Conservation (phyloP, 2,113 vertebrate genomes). For the Stegostoma tigrinum region DNA sequence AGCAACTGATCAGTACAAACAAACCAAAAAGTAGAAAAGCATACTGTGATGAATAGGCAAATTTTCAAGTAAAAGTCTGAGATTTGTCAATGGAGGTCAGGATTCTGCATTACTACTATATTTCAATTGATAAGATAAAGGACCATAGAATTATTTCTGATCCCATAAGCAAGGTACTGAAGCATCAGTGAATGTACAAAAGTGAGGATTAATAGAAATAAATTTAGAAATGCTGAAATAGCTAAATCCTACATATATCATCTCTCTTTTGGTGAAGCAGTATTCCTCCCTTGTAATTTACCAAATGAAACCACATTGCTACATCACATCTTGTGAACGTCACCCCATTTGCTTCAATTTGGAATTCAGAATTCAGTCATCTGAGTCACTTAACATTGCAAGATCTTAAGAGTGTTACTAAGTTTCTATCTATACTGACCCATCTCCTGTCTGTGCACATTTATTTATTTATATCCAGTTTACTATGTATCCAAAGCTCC, state of each 20-base stretch:
- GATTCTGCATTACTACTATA: neutral
- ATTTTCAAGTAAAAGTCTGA: neutral
- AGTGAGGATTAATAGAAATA: neutral
- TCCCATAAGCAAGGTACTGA: neutral
- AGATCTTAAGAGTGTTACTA: neutral
- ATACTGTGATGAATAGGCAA: neutral
- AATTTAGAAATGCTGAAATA: neutral
- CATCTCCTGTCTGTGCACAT: neutral
- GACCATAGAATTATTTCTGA: neutral
- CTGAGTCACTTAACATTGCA: neutral
- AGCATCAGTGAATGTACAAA: neutral
- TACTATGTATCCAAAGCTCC: neutral
- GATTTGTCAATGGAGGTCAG: neutral
- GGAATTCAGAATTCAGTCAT: neutral
- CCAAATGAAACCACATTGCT: neutral
- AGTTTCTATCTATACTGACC: neutral
- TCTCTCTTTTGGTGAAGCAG: neutral
- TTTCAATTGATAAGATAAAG: neutral
- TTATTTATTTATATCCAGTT: neutral
- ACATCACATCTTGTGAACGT: neutral
- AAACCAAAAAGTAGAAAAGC: neutral
- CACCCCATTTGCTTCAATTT: neutral
- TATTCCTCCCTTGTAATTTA: neutral
- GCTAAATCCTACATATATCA: neutral
- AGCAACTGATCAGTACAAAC: neutral